Base-by-base conservation (phyloP, 2,797 vertebrate species). In the Podargus strigoides region DNA sequence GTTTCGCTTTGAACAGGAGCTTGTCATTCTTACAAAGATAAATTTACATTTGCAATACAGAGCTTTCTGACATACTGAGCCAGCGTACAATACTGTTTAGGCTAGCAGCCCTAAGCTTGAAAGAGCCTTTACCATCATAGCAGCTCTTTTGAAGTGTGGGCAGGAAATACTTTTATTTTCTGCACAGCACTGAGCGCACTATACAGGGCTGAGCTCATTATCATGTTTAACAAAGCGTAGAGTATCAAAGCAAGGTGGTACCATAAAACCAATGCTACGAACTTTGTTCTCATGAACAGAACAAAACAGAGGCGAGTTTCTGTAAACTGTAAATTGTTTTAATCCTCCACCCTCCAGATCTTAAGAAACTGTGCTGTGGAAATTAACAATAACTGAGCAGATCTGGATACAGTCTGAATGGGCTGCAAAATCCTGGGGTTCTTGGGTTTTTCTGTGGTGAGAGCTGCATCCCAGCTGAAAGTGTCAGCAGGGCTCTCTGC, bases 161-260 rank as follows among this genome's bases (percentile, higher is more conserved):
- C 44, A 76, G 76, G 87, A 95, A 96, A 90, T 52, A 94, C 41
- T 91, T 97, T 80, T 96, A 93, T 95, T 96, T 96, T 96, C 84
- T 90, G 55, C n/a, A 34, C 39, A 56, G 81, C 46, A 39, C 80
- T 79, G 44, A 76, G 74, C 18, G 53, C 37, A 30, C 80, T 79
- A 70, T 28, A 76, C 19, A 83, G 85, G 0, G 0, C 56, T 59
- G 77, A 90, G 62, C 69, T 87, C 81, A 78, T 92, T 91, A 91
- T 44, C 66, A 80, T 87, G 87, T 93, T 93, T 93, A 88, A 94
- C 89, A 93, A 95, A 94, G 80, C 5, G 1, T 17, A 27, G 91
- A 78, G 70, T 75, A 79, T 53, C 93, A 91, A 91, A 93, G 69
- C 82, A 89, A 96, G 90, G 79, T 96, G 74, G 64, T 94, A 94